Conservation (phyloP, 2,797 vertebrate species). For the Urosaurus nigricauda region DNA sequence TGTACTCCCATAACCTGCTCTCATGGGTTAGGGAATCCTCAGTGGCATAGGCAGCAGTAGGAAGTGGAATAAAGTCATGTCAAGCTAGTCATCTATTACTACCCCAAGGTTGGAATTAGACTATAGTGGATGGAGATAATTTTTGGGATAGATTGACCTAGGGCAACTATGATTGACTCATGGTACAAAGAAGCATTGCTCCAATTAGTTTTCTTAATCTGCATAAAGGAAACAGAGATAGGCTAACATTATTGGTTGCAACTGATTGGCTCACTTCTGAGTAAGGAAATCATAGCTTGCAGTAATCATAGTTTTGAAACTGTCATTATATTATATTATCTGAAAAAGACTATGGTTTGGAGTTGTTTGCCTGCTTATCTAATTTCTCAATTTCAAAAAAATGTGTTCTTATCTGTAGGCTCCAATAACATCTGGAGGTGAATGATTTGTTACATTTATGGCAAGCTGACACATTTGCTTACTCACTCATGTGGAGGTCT, state of each 20-base stretch:
- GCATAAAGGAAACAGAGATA: neutral
- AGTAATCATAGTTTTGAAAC: neutral
- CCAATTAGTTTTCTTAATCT: neutral
- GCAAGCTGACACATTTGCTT: too few species aligned
- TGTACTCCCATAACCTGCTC: too few species aligned
- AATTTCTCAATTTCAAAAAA: neutral
- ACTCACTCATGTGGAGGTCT: too few species aligned
- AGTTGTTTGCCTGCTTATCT: neutral
- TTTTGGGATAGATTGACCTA: neutral
- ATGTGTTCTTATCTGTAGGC: neutral
- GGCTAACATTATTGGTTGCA: neutral
- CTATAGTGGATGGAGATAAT: neutral
- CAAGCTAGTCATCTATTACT: too few species aligned
- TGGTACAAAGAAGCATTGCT: neutral
- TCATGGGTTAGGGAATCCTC: too few species aligned
- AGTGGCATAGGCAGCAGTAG: too few species aligned
- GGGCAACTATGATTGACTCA: neutral
- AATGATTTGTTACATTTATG: too few species aligned
- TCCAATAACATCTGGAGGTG: neutral
- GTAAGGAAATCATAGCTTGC: neutral
- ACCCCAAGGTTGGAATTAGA: too few species aligned
- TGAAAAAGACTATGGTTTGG: neutral
- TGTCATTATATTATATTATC: neutral
- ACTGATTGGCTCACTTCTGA: neutral
- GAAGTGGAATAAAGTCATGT: too few species aligned